Evolutionary conservation across 92 coral and sea anemone genomes (phyloP), one percentile per base, ranked within the genome.

Genomic region (Parazoanthus atlanticus): DNA sequence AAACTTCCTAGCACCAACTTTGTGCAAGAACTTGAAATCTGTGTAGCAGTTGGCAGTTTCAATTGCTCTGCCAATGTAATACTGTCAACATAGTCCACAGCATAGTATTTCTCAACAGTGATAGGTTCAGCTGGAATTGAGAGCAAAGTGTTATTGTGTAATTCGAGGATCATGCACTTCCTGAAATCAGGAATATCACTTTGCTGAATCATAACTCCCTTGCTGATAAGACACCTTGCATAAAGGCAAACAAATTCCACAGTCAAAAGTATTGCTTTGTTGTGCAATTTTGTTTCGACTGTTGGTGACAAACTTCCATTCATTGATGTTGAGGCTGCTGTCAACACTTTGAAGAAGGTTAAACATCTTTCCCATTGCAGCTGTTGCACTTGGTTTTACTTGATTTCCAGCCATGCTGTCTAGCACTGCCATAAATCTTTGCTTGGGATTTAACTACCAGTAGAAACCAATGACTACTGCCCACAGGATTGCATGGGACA

Each of bases 151-250:
- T 86, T 89, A 66, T 71, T 54, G 64, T 90, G 92, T 12, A 90
- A 84, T 85, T 90, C 92, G 34, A 90, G 85, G 56, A 85, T 36
- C 93, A 82, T 90, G 61, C 87, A 74, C 81, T 87, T 88, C 86
- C 80, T 87, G 84, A 91, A 80, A 58, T 88, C 88, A 69, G 88
- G 88, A 34, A 89, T 82, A 86, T 79, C 81, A 52, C 85, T 54
- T 88, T n/a, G 90, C 15, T 52, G n/a, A 64, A 88, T 43, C 69
- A 89, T 83, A 17, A 83, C 80, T 49, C 75, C 88, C 25, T 76
- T 65, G 54, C 65, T 43, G 71, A 74, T 81, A 26, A 81, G 56
- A 8, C 76, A 66, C 40, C 91, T 36, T 38, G 81, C 88, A 81
- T 66, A 88, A 7, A 88, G 81, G 79, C 86, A 88, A 25, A 64